Conservation (phyloP, 2,888 invertebrate species). For the Conops quadrifasciatus region DNA sequence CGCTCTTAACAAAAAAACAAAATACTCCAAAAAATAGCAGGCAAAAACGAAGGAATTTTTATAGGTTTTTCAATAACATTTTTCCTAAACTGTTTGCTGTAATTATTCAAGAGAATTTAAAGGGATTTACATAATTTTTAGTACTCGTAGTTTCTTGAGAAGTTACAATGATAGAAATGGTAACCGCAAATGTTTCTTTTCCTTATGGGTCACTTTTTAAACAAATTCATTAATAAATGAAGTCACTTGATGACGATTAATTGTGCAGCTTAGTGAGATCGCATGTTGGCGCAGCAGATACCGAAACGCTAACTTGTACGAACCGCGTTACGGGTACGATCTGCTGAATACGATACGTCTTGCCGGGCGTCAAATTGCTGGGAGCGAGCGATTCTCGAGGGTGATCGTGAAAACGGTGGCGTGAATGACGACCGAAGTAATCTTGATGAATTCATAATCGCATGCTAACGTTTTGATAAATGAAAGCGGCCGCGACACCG, state of each 20-base stretch:
- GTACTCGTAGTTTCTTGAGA: neutral
- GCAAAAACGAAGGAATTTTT: neutral
- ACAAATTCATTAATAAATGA: constrained; percentile 55
- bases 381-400: constrained; percentile 47
- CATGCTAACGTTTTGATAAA: constrained; percentile 52
- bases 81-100: neutral
- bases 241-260: constrained; percentile 59
- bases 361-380: constrained; percentile 49
- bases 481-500: constrained; percentile 36
- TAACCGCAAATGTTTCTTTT: neutral
- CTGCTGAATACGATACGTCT: too few relatives aligned
- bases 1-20: neutral
- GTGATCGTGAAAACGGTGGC: constrained; percentile 42
- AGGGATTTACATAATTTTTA: neutral
- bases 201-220: constrained; percentile 20
- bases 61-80: neutral
- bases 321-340: constrained; percentile 29
- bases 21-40: neutral
- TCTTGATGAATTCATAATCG: constrained; percentile 64
- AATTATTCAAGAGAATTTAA: neutral
- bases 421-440: constrained; percentile 58
- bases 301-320: constrained; percentile 27
- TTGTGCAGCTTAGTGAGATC: constrained; percentile 57
- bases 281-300: constrained; percentile 48
- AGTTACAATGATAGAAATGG: neutral